Conservation (phyloP, 2,113 vertebrate genomes). For the Megaleporinus macrocephalus region DNA sequence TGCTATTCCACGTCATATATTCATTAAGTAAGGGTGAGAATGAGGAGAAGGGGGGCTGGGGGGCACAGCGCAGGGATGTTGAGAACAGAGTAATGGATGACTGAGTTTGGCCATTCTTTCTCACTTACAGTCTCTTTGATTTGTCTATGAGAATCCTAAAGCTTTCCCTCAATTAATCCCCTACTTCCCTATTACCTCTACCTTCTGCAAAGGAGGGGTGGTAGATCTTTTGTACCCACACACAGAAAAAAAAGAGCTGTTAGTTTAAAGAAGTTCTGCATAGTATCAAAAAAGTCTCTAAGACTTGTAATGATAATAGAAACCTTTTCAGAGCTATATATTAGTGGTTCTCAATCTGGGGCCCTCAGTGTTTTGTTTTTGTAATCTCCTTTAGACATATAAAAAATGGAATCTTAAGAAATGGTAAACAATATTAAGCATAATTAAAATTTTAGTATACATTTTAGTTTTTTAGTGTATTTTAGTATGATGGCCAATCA, state of each 20-base stretch:
- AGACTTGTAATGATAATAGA: too few relatives aligned
- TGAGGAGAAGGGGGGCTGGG: not conserved
- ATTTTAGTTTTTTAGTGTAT: too few relatives aligned
- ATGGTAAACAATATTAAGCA: too few relatives aligned
- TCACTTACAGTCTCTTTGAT: slow-evolving; percentile 3
- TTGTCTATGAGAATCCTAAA: slow-evolving; percentile 22
- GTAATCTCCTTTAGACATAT: too few relatives aligned
- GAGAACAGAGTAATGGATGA: not conserved
- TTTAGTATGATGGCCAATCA: too few relatives aligned
- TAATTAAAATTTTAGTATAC: too few relatives aligned
- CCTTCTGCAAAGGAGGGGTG: not conserved
- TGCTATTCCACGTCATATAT: slow-evolving; percentile 43
- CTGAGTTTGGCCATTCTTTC: slow-evolving; percentile 10
- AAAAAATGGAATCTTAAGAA: too few relatives aligned
- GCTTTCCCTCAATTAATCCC: slow-evolving; percentile 27
- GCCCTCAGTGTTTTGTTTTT: too few relatives aligned
- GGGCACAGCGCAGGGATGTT: slow-evolving; percentile 2
- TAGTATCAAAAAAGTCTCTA: too few relatives aligned
- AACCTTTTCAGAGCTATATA: too few relatives aligned
- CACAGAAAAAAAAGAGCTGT: not conserved
- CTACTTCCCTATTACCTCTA: not conserved
- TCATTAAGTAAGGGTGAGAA: slow-evolving; percentile 56
- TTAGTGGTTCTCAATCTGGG: too few relatives aligned
- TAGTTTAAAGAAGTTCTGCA: not conserved
- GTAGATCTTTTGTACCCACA: not conserved